Conservation (phyloP, 2,113 vertebrate species). For the Noctilio leporinus region DNA sequence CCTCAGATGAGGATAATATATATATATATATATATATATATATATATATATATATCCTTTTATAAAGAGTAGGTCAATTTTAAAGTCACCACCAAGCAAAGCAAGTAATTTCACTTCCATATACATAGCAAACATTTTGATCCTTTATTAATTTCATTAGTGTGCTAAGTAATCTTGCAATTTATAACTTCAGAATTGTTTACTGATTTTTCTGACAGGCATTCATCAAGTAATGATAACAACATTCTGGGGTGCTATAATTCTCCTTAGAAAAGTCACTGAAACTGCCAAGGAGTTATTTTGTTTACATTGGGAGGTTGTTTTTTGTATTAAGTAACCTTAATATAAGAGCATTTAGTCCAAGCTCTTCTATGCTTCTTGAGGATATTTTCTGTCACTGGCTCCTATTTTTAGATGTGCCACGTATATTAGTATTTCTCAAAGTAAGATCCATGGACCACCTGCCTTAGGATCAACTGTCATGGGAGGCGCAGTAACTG, state of each 20-base stretch:
- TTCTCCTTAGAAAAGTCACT: not conserved
- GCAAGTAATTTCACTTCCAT: not conserved
- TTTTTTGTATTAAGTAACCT: not conserved
- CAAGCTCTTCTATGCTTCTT: not conserved
- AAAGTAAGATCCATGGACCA: not conserved
- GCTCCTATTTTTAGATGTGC: not conserved
- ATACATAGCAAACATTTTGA: not conserved
- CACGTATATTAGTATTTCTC: not conserved
- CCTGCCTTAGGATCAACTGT: not conserved
- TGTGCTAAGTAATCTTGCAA: not conserved
- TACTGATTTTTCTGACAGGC: not conserved
- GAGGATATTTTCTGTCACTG: not conserved
- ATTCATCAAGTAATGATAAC: not conserved
- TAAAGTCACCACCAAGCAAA: not conserved
- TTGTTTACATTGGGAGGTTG: not conserved
- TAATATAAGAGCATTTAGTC: not conserved
- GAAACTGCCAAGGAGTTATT: not conserved
- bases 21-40: too few species aligned
- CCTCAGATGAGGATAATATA: too few species aligned
- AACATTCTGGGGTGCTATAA: not conserved
- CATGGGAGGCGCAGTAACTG: not conserved
- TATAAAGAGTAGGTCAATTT: not conserved
- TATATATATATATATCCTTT: too few species aligned
- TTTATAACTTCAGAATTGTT: not conserved
- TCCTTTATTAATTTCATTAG: not conserved